phyloP scores from a whole-genome alignment of 2,797 vertebrate species.

The Tragelaphus oryx region DNA sequence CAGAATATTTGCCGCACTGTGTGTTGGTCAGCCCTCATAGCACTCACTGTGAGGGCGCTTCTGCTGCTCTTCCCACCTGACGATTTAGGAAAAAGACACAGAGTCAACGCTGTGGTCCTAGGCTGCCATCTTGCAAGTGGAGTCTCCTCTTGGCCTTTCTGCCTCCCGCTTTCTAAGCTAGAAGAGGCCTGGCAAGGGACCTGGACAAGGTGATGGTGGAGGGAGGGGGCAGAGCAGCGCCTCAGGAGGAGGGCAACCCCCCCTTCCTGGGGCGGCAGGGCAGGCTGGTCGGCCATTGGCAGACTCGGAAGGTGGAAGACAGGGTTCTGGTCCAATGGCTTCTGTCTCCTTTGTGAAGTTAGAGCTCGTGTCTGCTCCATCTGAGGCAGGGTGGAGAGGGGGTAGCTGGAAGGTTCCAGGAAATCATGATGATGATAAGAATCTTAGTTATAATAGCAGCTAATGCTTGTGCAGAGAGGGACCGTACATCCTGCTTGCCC shows the following conservation, averaged over 20 bases:
- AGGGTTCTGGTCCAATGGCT: accelerated
- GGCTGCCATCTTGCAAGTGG: too few species aligned
- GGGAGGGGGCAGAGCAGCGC: not conserved
- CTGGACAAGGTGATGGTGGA: too few species aligned
- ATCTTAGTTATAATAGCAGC: not conserved
- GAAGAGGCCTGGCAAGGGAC: not conserved
- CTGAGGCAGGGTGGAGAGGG: not conserved
- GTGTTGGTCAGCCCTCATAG: accelerated
- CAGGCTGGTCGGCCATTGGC: accelerated
- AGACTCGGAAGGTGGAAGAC: too few species aligned
- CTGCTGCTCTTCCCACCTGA: not conserved
- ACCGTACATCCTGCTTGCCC: not conserved
- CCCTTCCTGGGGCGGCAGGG: accelerated
- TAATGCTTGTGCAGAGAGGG: not conserved
- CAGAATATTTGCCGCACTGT: accelerated
- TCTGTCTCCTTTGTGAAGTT: not conserved
- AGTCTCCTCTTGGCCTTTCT: not conserved
- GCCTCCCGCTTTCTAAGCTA: not conserved
- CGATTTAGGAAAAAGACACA: not conserved
- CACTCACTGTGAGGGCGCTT: too few species aligned
- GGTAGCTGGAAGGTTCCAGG: accelerated
- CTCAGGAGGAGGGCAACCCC: accelerated
- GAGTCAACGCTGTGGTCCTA: not conserved
- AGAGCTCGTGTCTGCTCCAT: accelerated
- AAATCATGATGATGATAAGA: not conserved